Base-by-base conservation (phyloP, 2,888 invertebrate genomes). In the Lysandra coridon region DNA sequence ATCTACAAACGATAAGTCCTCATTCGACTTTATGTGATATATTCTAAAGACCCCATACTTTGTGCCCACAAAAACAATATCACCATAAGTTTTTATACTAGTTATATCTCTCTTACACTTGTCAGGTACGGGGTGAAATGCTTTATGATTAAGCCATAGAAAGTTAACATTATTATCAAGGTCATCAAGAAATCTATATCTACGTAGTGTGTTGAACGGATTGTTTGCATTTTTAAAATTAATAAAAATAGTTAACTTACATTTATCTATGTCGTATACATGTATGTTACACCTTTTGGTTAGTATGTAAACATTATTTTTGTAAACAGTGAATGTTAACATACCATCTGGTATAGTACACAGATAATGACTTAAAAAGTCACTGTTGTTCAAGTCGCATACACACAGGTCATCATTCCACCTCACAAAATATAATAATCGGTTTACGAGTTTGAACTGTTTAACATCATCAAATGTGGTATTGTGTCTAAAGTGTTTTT, bases 151-250 rank as follows among this genome's bases (percentile, higher is more conserved):
- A 85, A 90, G 86, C 90, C 93, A 92, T 76, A 90, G 88, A 5
- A 88, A 87, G 33, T 90, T 91, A 0, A 89, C 83, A 1, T 88
- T 78, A 92, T 92, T 92, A 33, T 93, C 91, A 1, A 93, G 53
- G 2, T 69, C 69, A 57, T 30, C 53, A 5, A 76, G 33, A 14
- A 76, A 76, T 30, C 33, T 14, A 57, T 76, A 76, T 33, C 53
- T 76, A 33, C 53, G 76, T 76, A 76, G 14, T 57, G 33, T 53
- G 30, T 76, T 57, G 4, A 76, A 53, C 3, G 53, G 76, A 76
- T 76, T 76, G 17, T 6, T 53, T 4, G 5, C 17, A 76, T 57
- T 57, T 76, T 53, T 17, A 33, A 76, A 17, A 57, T 76, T 76
- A 76, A 30, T 33, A 76, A 6, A 30, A 30, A 33, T 12, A 76